A percentile compares a stretch with the other conserved stretches of the same genome.
Conservation (phyloP, 2,113 vertebrate genomes). For the Thinocorus orbignyianus region DNA sequence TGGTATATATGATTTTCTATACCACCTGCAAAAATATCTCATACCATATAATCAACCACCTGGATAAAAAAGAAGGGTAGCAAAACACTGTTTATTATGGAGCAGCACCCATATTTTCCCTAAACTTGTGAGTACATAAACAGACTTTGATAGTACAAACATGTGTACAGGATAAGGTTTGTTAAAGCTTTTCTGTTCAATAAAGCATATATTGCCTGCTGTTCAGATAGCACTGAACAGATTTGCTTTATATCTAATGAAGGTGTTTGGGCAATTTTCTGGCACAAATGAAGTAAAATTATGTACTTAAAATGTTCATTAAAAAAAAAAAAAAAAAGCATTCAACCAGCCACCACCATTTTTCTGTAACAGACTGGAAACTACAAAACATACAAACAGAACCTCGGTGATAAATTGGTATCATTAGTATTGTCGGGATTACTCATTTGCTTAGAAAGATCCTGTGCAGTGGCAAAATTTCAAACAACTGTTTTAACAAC, state of each 20-base stretch:
- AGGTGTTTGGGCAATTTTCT: conserved; percentile 77
- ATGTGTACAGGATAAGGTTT: conserved; percentile 69
- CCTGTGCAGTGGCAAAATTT: conserved; percentile 45
- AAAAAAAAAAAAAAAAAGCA: conserved; percentile 48
- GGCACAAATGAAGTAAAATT: conserved; percentile 76
- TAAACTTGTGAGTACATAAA: conserved; percentile 62
- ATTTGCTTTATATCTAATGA: conserved; percentile 78
- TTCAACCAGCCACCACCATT: conserved; percentile 56
- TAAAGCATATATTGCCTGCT: conserved; percentile 79
- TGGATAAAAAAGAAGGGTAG: conserved; percentile 65
- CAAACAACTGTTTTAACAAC: conserved; percentile 58
- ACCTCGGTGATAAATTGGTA: conserved; percentile 72
- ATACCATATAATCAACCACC: conserved; percentile 80
- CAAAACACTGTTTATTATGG: conserved; percentile 70
- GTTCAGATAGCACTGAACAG: conserved; percentile 71
- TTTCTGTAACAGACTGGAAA: conserved; percentile 72
- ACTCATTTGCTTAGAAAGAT: conserved; percentile 70
- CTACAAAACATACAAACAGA: conserved; percentile 62
- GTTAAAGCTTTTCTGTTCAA: conserved; percentile 78
- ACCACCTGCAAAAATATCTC: conserved; percentile 78
- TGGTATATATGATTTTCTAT: conserved; percentile 78
- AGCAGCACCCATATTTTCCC: conserved; percentile 64
- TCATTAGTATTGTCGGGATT: conserved; percentile 66
- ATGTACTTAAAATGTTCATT: conserved; percentile 74
- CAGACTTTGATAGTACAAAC: conserved; percentile 58